Percentiles rank a stretch among this genome's conserved stretches.
phyloP scores from a whole-genome alignment of 2,888 invertebrate species.

The Gonocerus acuteangulatus region DNA sequence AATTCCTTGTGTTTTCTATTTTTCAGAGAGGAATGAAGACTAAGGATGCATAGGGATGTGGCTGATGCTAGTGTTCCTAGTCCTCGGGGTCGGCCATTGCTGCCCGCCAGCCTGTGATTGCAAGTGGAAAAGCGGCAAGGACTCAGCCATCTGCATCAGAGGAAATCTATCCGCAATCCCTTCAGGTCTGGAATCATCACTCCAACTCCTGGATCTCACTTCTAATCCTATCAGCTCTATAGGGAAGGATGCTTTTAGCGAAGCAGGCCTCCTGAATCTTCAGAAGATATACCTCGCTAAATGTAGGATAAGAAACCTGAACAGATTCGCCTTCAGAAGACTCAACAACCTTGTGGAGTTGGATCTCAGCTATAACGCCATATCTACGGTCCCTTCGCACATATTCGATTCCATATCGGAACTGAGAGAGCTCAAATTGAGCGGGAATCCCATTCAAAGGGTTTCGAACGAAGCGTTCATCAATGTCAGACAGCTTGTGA shows the following conservation, averaged over 20 bases:
- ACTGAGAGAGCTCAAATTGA: conserved; percentile 64
- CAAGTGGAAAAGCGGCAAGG: conserved; percentile 83
- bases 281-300: conserved; percentile 69
- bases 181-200: conserved; percentile 63
- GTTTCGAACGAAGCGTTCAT: conserved; percentile 62
- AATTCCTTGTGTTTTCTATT: no score
- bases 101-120: conserved; percentile 74
- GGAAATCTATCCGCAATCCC: conserved; percentile 69
- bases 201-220: conserved; percentile 70
- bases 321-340: conserved; percentile 65
- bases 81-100: conserved; percentile 21
- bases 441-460: conserved; percentile 64
- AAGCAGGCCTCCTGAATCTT: conserved; percentile 66
- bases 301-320: conserved; percentile 61
- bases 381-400: conserved; percentile 61
- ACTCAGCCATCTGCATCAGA: conserved; percentile 70
- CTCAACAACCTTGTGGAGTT: conserved; percentile 74
- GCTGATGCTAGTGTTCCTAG: not conserved
- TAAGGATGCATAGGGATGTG: conserved; percentile 21
- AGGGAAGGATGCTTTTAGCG: conserved; percentile 64
- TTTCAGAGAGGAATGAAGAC: conserved; percentile 13
- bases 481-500: conserved; percentile 58
- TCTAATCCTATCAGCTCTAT: conserved; percentile 62
- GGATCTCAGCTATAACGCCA: conserved; percentile 66
- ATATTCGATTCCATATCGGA: conserved; percentile 65